phyloP scores from a whole-genome alignment of 2,888 invertebrate species.

The Sinotaia quadrata region DNA sequence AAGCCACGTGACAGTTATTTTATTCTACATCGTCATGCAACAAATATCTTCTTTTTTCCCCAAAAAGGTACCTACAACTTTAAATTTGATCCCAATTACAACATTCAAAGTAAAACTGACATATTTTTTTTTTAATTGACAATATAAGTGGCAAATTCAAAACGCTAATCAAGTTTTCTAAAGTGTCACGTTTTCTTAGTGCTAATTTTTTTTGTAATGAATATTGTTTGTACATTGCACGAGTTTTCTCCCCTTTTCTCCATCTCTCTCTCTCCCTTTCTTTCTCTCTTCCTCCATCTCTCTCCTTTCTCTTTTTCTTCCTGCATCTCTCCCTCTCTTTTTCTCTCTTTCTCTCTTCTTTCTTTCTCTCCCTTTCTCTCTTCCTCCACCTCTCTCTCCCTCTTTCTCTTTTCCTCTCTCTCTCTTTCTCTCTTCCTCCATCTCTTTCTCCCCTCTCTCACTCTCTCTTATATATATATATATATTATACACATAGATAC shows the following conservation, averaged over 20 bases:
- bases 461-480: background rate
- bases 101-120: too few relatives aligned
- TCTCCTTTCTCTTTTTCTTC: background rate
- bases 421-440: background rate
- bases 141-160: too few relatives aligned
- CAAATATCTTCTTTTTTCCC: too few relatives aligned
- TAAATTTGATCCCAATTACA: too few relatives aligned
- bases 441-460: background rate
- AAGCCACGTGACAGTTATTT: too few relatives aligned
- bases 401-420: background rate
- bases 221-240: background rate
- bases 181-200: too few relatives aligned
- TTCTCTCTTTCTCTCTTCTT: background rate
- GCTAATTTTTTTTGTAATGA: too few relatives aligned
- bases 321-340: background rate
- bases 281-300: background rate
- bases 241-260: background rate
- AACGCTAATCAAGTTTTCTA: too few relatives aligned
- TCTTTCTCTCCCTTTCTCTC: background rate
- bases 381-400: slow-evolving; percentile 1
- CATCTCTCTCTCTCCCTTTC: slow-evolving; percentile 11
- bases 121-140: too few relatives aligned
- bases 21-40: too few relatives aligned
- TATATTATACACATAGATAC: too few relatives aligned
- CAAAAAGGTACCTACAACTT: too few relatives aligned